phyloP scores from a whole-genome alignment of 1,140 invertebrate species.

The Heliconius eleuchia region DNA sequence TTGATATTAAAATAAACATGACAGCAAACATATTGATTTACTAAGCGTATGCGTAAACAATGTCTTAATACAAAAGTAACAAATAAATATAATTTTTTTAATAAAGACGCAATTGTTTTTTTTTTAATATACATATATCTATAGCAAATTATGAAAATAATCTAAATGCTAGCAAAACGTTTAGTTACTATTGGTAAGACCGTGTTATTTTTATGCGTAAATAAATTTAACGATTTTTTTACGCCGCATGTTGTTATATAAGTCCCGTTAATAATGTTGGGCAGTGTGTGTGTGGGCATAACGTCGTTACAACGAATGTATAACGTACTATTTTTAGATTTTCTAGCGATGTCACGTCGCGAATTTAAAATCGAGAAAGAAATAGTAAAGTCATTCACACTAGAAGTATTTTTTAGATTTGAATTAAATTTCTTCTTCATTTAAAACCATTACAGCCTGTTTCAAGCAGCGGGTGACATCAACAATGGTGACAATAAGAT shows the following conservation, averaged over 20 bases:
- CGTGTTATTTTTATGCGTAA: background rate
- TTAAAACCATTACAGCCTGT: background rate
- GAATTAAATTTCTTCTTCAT: background rate
- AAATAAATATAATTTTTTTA: background rate
- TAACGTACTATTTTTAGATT: background rate
- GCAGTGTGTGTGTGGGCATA: constrained; percentile 3
- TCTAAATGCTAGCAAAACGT: background rate
- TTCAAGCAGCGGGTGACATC: background rate
- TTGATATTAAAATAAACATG: background rate
- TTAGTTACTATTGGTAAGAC: background rate
- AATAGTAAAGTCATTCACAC: background rate
- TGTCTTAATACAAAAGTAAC: background rate
- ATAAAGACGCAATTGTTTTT: background rate
- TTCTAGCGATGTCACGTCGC: background rate
- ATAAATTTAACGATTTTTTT: constrained; percentile 11
- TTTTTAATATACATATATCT: too few species aligned
- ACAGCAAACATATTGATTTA: background rate
- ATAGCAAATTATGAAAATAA: too few species aligned
- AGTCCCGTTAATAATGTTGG: constrained; percentile 3
- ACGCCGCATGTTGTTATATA: background rate
- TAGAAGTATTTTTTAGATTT: background rate
- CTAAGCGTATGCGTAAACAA: background rate
- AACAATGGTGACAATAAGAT: too few species aligned
- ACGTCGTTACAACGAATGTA: constrained; percentile 15
- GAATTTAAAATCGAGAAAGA: background rate